Evolutionary conservation across 2,113 vertebrate genomes (phyloP).

Genomic region (Bos taurus): ARS-UCD2.0 NC_037346.1:49540501-49541000

Average conservation of each 20-base stretch:
- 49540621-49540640: not conserved
- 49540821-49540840: not conserved
- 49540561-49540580: not conserved
- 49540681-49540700: fast-evolving
- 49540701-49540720: fast-evolving
- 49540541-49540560: not conserved
- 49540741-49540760: not conserved
- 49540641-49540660: not conserved
- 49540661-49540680: no score
- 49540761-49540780: not conserved
- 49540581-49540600: not conserved
- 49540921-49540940: not conserved
- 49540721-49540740: not conserved
- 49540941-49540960: conserved; percentile 47
- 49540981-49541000: conserved; percentile 53
- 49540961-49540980: conserved; percentile 30
- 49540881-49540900: fast-evolving
- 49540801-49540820: not conserved
- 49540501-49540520: not conserved
- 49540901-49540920: not conserved
- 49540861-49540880: not conserved
- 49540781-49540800: fast-evolving
- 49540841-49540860: not conserved
- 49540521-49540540: not conserved
- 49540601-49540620: fast-evolving